Evolutionary conservation across 2,797 vertebrate genomes (phyloP).

Genomic region (Pelochelys cantorii): DNA sequence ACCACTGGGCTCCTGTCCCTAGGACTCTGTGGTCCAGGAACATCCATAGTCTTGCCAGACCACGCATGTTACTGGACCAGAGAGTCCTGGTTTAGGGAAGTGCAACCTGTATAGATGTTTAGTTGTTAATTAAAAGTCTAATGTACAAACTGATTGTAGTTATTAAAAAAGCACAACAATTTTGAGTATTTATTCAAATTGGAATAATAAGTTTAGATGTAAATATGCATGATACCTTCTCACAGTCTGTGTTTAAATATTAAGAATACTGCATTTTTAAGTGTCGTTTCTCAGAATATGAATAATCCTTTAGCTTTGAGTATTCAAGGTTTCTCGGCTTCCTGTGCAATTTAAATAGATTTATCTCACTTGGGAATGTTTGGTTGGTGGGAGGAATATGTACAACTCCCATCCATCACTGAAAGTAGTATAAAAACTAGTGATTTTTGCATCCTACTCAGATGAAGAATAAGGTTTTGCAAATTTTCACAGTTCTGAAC

Average conservation of each 20-base stretch:
- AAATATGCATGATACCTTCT: neutral
- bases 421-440: neutral
- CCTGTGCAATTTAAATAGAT: neutral
- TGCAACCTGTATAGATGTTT: neutral
- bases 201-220: neutral
- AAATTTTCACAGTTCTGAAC: neutral
- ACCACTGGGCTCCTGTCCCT: too few species aligned
- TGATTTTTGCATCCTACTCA: neutral
- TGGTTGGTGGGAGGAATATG: neutral
- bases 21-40: too few species aligned
- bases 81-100: too few species aligned
- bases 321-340: neutral
- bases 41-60: too few species aligned
- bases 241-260: conserved; percentile 7
- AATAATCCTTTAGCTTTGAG: neutral
- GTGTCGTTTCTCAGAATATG: neutral
- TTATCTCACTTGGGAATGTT: neutral
- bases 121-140: neutral
- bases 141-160: neutral
- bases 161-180: neutral
- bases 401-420: neutral
- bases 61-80: too few species aligned
- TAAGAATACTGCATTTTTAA: neutral
- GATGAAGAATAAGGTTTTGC: neutral
- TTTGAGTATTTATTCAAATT: conserved; percentile 31